Evolutionary conservation across 1,140 invertebrate genomes (phyloP).

Genomic region (Macrocentrus cingulum): DNA sequence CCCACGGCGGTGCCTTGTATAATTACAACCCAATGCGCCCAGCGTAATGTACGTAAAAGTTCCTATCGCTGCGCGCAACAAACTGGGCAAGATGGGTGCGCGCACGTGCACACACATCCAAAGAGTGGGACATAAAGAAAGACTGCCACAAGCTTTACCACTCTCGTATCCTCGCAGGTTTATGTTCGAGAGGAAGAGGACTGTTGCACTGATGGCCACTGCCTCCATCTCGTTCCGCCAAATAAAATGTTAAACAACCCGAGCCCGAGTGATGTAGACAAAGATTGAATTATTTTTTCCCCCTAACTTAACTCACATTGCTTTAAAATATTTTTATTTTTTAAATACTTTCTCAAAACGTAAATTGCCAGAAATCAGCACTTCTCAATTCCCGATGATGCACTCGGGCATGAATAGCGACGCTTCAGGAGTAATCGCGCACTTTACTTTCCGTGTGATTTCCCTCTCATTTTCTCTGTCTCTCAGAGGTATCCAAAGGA

Average conservation of each 20-base stretch:
- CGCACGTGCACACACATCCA: not conserved
- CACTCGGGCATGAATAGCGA: slow-evolving; percentile 26
- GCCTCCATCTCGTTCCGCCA: not conserved
- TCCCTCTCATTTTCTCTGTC: not conserved
- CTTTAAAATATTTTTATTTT: too few relatives aligned
- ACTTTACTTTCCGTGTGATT: not conserved
- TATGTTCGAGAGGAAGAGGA: not conserved
- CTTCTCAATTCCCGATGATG: too few relatives aligned
- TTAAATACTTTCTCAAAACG: too few relatives aligned
- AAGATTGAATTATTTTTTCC: too few relatives aligned
- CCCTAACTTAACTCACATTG: too few relatives aligned
- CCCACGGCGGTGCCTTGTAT: slow-evolving; percentile 24
- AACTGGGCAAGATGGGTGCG: not conserved
- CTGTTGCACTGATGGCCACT: not conserved
- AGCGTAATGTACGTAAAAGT: slow-evolving; percentile 14
- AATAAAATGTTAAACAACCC: slow-evolving; percentile 1
- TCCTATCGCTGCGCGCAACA: not conserved
- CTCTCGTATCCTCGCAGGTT: not conserved
- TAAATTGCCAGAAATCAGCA: too few relatives aligned
- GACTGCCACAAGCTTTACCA: not conserved
- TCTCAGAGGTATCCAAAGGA: not conserved
- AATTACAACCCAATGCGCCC: slow-evolving; percentile 21
- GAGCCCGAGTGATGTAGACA: slow-evolving; percentile 24
- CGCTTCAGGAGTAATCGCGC: slow-evolving; percentile 16
- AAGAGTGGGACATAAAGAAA: not conserved